Base-by-base conservation (phyloP, 2,797 vertebrate genomes). In the Anguilla pacifica region DNA sequence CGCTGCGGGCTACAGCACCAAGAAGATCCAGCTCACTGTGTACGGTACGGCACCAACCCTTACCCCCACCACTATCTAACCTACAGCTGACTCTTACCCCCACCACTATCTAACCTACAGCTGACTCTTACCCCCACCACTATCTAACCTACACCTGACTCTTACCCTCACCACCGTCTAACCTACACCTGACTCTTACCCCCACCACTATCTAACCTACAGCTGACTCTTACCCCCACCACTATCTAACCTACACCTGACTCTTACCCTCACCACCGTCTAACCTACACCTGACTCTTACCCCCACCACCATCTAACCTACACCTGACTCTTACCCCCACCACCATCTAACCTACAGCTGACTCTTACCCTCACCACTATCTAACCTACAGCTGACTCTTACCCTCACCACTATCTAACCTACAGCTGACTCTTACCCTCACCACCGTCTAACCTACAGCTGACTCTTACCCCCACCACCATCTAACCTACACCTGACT, bases 21-120 rank as follows among this genome's bases (percentile, higher is more conserved):
- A 97, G 90, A 99, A 97, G 92, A 97, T 99, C 85, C 98, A 99
- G 87, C 96, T 99, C 89, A 99, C 98, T 0, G 97, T 99, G 91
- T 99, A 99, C 2, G 98, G 99, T 99, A 95, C 93, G 95, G 88
- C 43, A 81, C 64, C n/a, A 6, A 13, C 64, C n/a, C 61, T 86
- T 22, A 6, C 39, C 25, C 28, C 57, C 59, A 61, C 82, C 0
- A 2, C 55, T 6, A 57, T 19, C 55, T 57, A 57, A 57, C 15
- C 55, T 57, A 57, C 55, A 13, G 6, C 55, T 57, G 55, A 17
- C 55, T 57, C 15, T 57, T 57, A 57, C 55, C 55, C 15, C 15
- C 55, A 15, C 15, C 15, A 57, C 55, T 13, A 57, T 57, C 13
- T 57, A 57, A 13, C 13, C 55, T 57, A 57, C 13, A 13, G 0